Base-by-base conservation (phyloP, 64 coral and sea anemone species). In the Exaiptasia diaphana region DNA sequence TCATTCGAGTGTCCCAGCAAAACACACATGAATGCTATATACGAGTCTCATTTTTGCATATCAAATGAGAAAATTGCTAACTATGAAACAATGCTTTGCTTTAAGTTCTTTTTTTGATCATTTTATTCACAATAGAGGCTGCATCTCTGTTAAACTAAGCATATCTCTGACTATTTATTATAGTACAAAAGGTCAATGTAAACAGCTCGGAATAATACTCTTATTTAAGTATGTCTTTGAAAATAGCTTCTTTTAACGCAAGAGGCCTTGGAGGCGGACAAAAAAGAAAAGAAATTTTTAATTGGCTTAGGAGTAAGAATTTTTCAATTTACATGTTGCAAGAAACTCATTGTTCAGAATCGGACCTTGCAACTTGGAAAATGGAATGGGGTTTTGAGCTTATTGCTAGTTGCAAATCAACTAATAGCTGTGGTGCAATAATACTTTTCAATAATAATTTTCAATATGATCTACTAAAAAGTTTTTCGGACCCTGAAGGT, bases 401-500 rank as follows among this genome's bases (percentile, higher is more conserved):
- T 18, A 26, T 80, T 24, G 59, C 62, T 32, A 81, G 77, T 34
- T 18, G 77, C 31, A 1, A 48, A 0, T 30, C 79, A 20, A 54
- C 14, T 18, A 34, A 43, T 22, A 68, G 52, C 7, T 40, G 25
- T 50, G 44, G 63, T 20, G 79, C 68, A 27, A 10, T 21, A 53
- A 82, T 62, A 2, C 43, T 82, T 10, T 82, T 82, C 4, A 69
- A 82, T 31, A 82, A 82, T 36, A 68, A 57, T 52, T 77, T 77
- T 50, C 18, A 25, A 34, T 82, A 68, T 31, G 46, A 81, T 3
- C 18, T 67, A 32, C 20, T 41, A 15, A 82, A 20, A 46, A 21
- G 22, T 18, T 50, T 38, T n/a, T 38, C 30, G 1, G 53, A 78
- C 35, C 46, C 75, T 7, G 23, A 52, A 34, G 63, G 64, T 5